Evolutionary conservation across 2,113 vertebrate species (phyloP).

Genomic region (Lepus europaeus): DNA sequence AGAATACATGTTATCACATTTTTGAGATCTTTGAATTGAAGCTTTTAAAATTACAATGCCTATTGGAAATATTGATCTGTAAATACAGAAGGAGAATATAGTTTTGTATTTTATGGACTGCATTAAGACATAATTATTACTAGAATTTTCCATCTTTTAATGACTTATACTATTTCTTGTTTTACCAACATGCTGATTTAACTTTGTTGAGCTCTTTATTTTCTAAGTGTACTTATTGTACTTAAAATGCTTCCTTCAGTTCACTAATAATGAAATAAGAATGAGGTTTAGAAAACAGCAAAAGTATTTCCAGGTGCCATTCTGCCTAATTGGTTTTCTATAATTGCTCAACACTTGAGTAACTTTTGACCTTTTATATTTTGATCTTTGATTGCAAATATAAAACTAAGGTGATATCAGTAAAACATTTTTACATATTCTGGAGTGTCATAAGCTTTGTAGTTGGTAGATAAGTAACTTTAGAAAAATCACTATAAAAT

Average conservation of each 20-base stretch:
- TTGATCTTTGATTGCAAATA: neutral
- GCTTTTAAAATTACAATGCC: too few species aligned
- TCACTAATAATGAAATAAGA: conserved; percentile 23
- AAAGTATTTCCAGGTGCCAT: neutral
- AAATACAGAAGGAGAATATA: too few species aligned
- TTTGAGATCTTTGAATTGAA: too few species aligned
- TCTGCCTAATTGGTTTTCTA: neutral
- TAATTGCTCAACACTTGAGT: neutral
- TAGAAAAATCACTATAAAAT: neutral
- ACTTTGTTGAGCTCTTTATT: conserved; percentile 40
- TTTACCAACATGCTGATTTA: too few species aligned
- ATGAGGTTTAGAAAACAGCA: neutral
- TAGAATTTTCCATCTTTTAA: too few species aligned
- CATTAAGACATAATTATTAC: too few species aligned
- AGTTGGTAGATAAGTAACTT: neutral
- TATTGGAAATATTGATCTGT: too few species aligned
- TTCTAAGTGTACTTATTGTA: neutral
- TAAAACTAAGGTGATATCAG: neutral
- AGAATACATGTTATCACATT: too few species aligned
- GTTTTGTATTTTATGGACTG: too few species aligned
- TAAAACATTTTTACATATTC: neutral
- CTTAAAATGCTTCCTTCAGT: neutral
- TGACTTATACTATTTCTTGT: too few species aligned
- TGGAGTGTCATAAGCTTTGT: neutral
- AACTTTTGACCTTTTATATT: neutral